Percentiles rank a stretch among this genome's conserved stretches.
These are phyloP conservation scores for Microcaecilia unicolor DNA, from an alignment of 2,797 vertebrate genomes.

Conservation along the genomic window DNA sequence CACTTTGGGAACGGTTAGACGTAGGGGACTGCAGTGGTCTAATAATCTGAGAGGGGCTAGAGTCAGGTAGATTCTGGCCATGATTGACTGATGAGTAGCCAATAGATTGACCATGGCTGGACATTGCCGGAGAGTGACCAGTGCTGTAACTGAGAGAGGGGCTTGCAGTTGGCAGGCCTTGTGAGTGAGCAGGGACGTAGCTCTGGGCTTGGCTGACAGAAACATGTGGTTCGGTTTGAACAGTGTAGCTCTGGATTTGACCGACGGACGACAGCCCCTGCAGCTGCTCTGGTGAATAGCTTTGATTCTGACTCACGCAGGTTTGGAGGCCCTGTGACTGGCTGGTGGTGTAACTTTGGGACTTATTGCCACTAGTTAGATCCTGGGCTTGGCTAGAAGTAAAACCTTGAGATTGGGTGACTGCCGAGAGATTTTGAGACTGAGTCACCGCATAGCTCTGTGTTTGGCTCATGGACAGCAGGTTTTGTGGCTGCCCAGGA, in stretches of 20 bases:
- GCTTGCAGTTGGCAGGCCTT: slow-evolving; percentile 68
- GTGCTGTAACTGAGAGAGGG: slow-evolving; percentile 81
- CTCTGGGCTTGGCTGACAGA: slow-evolving; percentile 10
- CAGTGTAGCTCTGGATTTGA: slow-evolving; percentile 33
- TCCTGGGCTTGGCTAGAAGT: slow-evolving; percentile 82
- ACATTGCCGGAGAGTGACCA: slow-evolving; percentile 83
- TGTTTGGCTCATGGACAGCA: slow-evolving; percentile 26
- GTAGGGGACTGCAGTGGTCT: slow-evolving; percentile 83
- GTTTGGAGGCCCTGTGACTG: slow-evolving; percentile 32
- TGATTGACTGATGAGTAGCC: slow-evolving; percentile 36
- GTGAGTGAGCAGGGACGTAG: slow-evolving; percentile 48
- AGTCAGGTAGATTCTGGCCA: slow-evolving; percentile 48
- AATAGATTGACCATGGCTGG: slow-evolving; percentile 64
- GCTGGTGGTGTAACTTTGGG: slow-evolving; percentile 32
- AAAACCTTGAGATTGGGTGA: slow-evolving; percentile 64
- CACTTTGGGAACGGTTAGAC: slow-evolving; percentile 59
- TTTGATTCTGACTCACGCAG: slow-evolving; percentile 41
- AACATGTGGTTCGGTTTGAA: slow-evolving; percentile 40
- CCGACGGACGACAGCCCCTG: slow-evolving; percentile 40
- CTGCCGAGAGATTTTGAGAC: slow-evolving; percentile 54
- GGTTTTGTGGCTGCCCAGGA: slow-evolving; percentile 40
- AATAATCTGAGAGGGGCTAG: slow-evolving; percentile 84
- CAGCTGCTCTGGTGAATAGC: slow-evolving; percentile 52
- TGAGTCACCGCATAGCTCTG: slow-evolving; percentile 33
- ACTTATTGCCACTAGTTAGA: slow-evolving; percentile 63